Evolutionary conservation across 2,888 invertebrate species (phyloP).

Genomic region (Labia minor): DNA sequence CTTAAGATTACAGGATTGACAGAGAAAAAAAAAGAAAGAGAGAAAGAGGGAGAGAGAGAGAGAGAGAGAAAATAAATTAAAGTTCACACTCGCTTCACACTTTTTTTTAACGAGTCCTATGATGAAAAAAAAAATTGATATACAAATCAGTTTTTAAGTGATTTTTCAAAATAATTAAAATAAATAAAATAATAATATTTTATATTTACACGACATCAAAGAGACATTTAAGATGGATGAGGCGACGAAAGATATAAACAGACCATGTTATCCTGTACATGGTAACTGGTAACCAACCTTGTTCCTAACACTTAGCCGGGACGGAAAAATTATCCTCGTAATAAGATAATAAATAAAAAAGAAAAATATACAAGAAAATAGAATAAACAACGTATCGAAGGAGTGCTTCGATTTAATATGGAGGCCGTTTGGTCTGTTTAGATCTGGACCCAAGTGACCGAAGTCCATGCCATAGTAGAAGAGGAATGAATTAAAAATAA

Average conservation of each 20-base stretch:
- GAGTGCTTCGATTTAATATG: neutral
- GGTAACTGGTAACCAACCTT: neutral
- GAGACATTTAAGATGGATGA: neutral
- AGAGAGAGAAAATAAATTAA: no score
- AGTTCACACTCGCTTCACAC: neutral
- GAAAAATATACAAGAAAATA: no score
- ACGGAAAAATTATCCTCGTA: neutral
- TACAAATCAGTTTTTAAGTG: no score
- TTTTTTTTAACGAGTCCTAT: neutral
- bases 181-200: neutral
- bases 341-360: neutral
- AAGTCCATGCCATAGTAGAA: neutral
- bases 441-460: neutral
- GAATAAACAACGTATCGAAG: no score
- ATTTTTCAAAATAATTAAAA: no score
- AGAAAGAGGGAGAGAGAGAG: no score
- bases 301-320: neutral
- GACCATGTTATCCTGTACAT: neutral
- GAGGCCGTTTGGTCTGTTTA: neutral
- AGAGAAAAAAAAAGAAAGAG: no score
- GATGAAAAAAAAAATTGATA: no score
- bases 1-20: no score
- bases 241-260: conserved; percentile 2
- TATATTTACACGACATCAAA: neutral
- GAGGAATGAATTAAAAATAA: no score